Percentiles rank a stretch among this genome's conserved stretches.
These are phyloP conservation scores for Syngnathoides biaculeatus DNA, from an alignment of 2,113 vertebrate genomes.

Conservation along the genomic window DNA sequence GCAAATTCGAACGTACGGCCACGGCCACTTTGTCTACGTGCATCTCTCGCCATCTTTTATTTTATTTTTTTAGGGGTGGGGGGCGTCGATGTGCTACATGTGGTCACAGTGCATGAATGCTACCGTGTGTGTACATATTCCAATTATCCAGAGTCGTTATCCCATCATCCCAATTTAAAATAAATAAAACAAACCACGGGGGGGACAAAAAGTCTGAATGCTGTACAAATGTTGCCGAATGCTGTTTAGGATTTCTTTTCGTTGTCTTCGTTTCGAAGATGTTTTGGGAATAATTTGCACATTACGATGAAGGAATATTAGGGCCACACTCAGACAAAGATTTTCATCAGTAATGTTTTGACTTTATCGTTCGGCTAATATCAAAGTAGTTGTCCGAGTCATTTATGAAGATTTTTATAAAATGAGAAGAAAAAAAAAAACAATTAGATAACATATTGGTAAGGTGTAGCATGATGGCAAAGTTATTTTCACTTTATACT, in stretches of 20 bases:
- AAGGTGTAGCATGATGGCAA: too few species aligned
- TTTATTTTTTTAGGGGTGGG: too few species aligned
- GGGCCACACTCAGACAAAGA: not conserved
- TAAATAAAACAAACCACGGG: constrained; percentile 15
- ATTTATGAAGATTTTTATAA: too few species aligned
- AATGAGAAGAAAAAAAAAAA: too few species aligned
- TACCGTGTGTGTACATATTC: constrained; percentile 76
- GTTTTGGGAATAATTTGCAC: constrained; percentile 65
- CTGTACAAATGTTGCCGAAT: constrained; percentile 60
- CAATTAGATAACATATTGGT: too few species aligned
- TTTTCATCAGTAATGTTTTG: too few species aligned
- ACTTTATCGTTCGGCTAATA: too few species aligned
- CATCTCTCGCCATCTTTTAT: constrained; percentile 55
- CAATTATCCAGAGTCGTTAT: constrained; percentile 70
- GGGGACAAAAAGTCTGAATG: constrained; percentile 64
- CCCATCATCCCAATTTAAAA: constrained; percentile 63
- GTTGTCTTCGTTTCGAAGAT: constrained; percentile 23
- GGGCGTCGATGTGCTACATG: constrained; percentile 80
- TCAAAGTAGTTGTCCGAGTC: too few species aligned
- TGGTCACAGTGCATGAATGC: constrained; percentile 80
- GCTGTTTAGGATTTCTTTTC: constrained; percentile 39
- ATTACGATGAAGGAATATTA: constrained; percentile 32
- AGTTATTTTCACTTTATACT: too few species aligned
- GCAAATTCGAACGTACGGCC: not conserved
- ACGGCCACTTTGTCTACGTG: not conserved